Conservation (phyloP, 1,140 invertebrate species). For the Ectropis grisescens region DNA sequence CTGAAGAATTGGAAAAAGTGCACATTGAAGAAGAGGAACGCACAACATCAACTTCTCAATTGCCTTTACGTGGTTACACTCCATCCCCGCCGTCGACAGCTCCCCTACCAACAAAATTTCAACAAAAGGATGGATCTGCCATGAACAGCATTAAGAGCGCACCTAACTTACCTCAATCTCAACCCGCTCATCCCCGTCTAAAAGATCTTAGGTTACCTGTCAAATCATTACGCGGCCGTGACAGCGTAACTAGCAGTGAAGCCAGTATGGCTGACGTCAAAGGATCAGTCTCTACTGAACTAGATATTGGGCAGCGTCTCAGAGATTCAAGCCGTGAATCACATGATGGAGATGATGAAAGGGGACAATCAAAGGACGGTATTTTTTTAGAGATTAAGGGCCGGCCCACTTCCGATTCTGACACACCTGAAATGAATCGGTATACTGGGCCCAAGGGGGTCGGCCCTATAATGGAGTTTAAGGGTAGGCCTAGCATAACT, state of each 20-base stretch:
- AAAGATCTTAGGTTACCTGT: slow-evolving; percentile 79
- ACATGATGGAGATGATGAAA: slow-evolving; percentile 73
- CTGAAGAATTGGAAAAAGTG: slow-evolving; percentile 74
- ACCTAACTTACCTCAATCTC: slow-evolving; percentile 79
- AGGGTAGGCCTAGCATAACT: slow-evolving; percentile 73
- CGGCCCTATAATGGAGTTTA: slow-evolving; percentile 77
- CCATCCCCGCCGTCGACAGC: slow-evolving; percentile 85
- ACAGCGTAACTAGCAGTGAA: slow-evolving; percentile 75
- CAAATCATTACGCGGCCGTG: slow-evolving; percentile 72
- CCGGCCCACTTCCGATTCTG: slow-evolving; percentile 73
- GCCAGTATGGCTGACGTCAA: slow-evolving; percentile 71
- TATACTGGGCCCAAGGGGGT: slow-evolving; percentile 69
- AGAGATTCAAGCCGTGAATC: slow-evolving; percentile 64
- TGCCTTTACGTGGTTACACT: slow-evolving; percentile 74
- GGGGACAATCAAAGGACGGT: slow-evolving; percentile 73
- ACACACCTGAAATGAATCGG: slow-evolving; percentile 68
- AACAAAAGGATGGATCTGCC: slow-evolving; percentile 77
- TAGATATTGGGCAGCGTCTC: slow-evolving; percentile 57
- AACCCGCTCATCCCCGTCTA: slow-evolving; percentile 76
- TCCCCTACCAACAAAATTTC: slow-evolving; percentile 83
- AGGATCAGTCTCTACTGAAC: slow-evolving; percentile 53
- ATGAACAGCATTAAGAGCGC: slow-evolving; percentile 84
- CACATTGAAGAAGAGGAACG: slow-evolving; percentile 72
- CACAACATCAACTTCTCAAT: slow-evolving; percentile 55
- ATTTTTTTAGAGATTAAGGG: slow-evolving; percentile 79